Conservation (phyloP, 2,113 vertebrate species). For the Pleuronectes platessa region DNA sequence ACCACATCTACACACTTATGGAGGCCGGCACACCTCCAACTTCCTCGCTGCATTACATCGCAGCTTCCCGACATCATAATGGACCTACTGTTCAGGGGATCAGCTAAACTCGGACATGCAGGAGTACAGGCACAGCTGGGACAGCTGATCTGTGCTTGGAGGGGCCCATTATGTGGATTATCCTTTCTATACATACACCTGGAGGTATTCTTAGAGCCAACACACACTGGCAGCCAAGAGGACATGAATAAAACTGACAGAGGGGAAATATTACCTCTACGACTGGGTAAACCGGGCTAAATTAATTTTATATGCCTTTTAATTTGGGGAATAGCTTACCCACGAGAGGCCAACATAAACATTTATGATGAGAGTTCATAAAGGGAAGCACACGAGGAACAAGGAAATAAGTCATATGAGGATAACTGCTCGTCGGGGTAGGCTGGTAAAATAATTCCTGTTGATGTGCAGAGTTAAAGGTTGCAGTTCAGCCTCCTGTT, state of each 20-base stretch:
- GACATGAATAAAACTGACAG: slow-evolving; percentile 21
- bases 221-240: slow-evolving; percentile 9
- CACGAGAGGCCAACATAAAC: slow-evolving; percentile 21
- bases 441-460: slow-evolving; percentile 8
- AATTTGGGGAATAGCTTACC: slow-evolving; percentile 11
- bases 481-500: slow-evolving; percentile 24
- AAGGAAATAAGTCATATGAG: slow-evolving; percentile 24
- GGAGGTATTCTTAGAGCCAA: slow-evolving; percentile 45
- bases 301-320: slow-evolving; percentile 26
- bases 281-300: slow-evolving; percentile 1
- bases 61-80: slow-evolving; percentile 49
- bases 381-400: slow-evolving; percentile 12
- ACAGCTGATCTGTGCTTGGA: slow-evolving; percentile 37
- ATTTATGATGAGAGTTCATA: slow-evolving; percentile 32
- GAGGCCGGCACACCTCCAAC: slow-evolving; percentile 20
- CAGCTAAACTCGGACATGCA: slow-evolving; percentile 36
- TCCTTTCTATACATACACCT: slow-evolving; percentile 69
- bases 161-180: slow-evolving; percentile 51
- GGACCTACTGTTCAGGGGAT: slow-evolving; percentile 56
- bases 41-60: slow-evolving; percentile 38
- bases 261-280: slow-evolving; percentile 11
- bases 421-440: slow-evolving; percentile 6
- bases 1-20: neutral
- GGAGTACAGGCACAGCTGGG: slow-evolving; percentile 49
- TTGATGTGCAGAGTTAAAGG: slow-evolving; percentile 2